Base-by-base conservation (phyloP, 2,113 vertebrate species). In the Agelaius phoeniceus region DNA sequence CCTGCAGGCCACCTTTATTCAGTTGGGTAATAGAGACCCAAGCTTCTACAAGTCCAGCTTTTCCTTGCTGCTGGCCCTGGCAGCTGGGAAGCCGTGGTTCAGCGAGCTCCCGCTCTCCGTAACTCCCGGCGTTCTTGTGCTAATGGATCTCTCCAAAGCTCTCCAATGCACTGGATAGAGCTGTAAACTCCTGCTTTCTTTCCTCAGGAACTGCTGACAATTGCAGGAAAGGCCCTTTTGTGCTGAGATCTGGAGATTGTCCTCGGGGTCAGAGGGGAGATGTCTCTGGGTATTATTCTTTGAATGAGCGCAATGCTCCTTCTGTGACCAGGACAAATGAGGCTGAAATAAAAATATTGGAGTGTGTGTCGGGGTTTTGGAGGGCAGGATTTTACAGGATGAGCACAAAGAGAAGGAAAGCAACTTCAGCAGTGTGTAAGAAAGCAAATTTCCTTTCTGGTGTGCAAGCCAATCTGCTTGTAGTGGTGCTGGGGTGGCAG, bases 141-240 rank as follows among this genome's bases (percentile, higher is more conserved):
- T 52, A 15, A 26, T 39, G 54, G 43, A 13, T 57, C 68, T 66
- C 49, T 76, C 30, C 51, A 41, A 17, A 84, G 69, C 26, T 0
- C 87, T 62, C 7, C 11, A 51, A 27, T 21, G 75, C 17, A n/a
- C 51, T 8, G 20, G 58, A 88, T 83, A 41, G 55, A 95, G 89
- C 72, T 83, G 57, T 83, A 43, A 86, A 78, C 65, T 92, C 35
- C 54, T 52, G 41, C 87, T 77, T 80, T 65, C 48, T 74, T 74
- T 65, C 48, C n/a, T 33, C 15, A 7, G 58, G 71, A 96, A 93
- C 24, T 89, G 88, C 90, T 95, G 93, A 74, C 77, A 59, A 0
- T 27, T 57, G 94, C 95, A 95, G 73, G 59, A 93, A 91, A 78
- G 59, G 9, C 16, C 33, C 48, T 85, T 89, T 73, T 83, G 41